Percentiles rank a stretch among this genome's conserved stretches.
Evolutionary conservation across 2,888 invertebrate species (phyloP).

Genomic region (Epistrophella euchroma): DNA sequence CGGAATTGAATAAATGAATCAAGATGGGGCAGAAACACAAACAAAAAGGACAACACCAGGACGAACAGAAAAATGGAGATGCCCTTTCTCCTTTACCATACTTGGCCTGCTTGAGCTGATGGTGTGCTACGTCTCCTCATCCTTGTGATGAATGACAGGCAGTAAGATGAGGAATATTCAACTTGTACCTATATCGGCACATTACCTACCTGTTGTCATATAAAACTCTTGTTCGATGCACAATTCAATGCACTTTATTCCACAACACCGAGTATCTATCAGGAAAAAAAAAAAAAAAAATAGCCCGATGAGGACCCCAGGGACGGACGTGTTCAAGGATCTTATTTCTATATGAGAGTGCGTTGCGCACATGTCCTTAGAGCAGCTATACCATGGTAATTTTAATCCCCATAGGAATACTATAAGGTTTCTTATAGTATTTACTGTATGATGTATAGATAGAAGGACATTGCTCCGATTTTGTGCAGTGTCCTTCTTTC

Average conservation of each 20-base stretch:
- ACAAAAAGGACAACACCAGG: constrained; percentile 29
- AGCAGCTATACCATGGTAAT: not conserved
- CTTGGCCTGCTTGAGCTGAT: not conserved
- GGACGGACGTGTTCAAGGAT: constrained; percentile 58
- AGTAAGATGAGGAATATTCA: constrained; percentile 45
- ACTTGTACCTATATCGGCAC: constrained; percentile 46
- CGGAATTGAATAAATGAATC: constrained; percentile 71
- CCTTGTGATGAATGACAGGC: constrained; percentile 56
- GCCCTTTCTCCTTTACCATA: constrained; percentile 20
- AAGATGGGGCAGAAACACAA: constrained; percentile 36
- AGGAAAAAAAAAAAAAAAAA: not conserved
- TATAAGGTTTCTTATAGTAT: constrained; percentile 27
- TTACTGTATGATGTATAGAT: not conserved
- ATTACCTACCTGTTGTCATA: constrained; percentile 73
- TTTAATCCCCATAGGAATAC: constrained; percentile 45
- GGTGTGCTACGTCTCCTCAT: not conserved
- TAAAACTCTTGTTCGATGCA: constrained; percentile 63
- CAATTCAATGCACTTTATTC: constrained; percentile 57
- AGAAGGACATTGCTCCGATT: constrained; percentile 61
- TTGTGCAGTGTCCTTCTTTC: constrained; percentile 27
- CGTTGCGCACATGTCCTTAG: constrained; percentile 42
- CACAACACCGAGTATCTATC: constrained; percentile 47
- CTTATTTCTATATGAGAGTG: constrained; percentile 43
- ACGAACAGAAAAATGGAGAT: constrained; percentile 22
- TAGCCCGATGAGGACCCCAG: constrained; percentile 48